phyloP scores from a whole-genome alignment of 2,113 vertebrate species.

The Guaruba guarouba region DNA sequence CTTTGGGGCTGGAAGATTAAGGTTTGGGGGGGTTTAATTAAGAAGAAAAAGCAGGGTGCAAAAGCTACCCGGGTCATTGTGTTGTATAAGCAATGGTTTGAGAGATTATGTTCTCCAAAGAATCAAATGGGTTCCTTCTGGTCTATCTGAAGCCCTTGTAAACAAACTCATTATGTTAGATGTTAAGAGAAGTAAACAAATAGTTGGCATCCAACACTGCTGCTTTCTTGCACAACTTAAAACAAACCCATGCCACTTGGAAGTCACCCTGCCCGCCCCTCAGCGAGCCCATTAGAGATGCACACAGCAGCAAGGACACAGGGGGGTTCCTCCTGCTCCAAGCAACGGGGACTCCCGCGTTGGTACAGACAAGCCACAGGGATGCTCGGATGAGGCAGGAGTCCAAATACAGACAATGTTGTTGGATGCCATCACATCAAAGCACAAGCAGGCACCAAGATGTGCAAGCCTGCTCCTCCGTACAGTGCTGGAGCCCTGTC shows the following conservation, averaged over 20 bases:
- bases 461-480: not conserved
- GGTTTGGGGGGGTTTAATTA: accelerated
- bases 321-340: not conserved
- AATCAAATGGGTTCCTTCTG: slow-evolving; percentile 27
- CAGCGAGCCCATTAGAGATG: accelerated
- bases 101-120: not conserved
- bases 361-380: not conserved
- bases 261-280: not conserved
- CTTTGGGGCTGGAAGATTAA: not conserved
- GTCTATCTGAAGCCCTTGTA: not conserved
- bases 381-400: not conserved
- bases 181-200: slow-evolving; percentile 33
- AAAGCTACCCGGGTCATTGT: not conserved
- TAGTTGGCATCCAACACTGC: not conserved
- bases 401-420: accelerated
- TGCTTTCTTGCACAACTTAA: not conserved
- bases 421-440: accelerated
- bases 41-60: not conserved
- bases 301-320: accelerated
- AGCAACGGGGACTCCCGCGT: not conserved
- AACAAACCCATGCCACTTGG: not conserved
- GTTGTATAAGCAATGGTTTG: not conserved
- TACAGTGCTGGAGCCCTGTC: no score
- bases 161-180: slow-evolving; percentile 20
- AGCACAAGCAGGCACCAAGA: accelerated